Percentiles rank a stretch among this genome's conserved stretches.
phyloP scores from a whole-genome alignment of 2,113 vertebrate species.

The Microtus richardsoni region DNA sequence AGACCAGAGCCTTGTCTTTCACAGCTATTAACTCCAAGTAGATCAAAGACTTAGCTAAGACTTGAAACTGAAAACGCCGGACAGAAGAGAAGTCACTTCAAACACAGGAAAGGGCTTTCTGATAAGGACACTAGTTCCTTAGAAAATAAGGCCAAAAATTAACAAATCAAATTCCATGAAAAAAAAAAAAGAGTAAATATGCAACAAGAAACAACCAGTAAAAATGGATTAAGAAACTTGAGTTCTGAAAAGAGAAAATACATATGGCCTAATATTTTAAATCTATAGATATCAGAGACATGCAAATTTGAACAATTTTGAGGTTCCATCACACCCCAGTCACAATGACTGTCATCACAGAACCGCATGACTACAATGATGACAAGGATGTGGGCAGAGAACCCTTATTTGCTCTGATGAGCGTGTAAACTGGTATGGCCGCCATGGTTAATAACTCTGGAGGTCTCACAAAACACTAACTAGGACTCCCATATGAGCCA shows the following conservation, averaged over 20 bases:
- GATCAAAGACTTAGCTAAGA: neutral
- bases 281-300: neutral
- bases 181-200: neutral
- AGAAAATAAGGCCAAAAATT: neutral
- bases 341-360: neutral
- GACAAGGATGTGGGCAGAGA: neutral
- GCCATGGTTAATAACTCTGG: neutral
- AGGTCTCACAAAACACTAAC: neutral
- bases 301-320: neutral
- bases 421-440: neutral
- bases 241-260: neutral
- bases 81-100: neutral
- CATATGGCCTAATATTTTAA: neutral
- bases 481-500: neutral
- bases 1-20: neutral
- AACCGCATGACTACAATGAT: neutral
- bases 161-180: neutral
- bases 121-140: neutral
- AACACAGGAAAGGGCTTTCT: neutral
- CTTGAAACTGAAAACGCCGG: neutral
- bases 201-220: neutral
- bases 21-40: neutral
- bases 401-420: neutral
- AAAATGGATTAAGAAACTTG: neutral
- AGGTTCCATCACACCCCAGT: neutral